Percentiles rank a stretch among this genome's conserved stretches.
These are phyloP conservation scores for Anas bahamensis DNA, from an alignment of 2,797 vertebrate genomes.

Conservation along the genomic window DNA sequence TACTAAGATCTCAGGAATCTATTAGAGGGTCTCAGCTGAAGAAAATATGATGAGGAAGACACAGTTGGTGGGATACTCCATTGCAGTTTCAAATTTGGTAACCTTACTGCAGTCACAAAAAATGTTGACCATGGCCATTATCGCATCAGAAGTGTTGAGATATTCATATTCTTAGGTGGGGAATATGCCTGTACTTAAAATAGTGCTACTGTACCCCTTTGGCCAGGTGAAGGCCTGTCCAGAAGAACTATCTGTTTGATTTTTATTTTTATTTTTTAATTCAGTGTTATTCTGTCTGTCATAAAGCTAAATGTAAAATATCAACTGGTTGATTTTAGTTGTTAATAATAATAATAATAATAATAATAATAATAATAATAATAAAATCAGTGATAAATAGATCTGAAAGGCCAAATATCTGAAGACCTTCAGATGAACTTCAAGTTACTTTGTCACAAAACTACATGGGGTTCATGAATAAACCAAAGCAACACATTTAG, in stretches of 20 bases:
- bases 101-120: not conserved
- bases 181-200: not conserved
- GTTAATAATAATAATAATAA: not conserved
- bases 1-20: not conserved
- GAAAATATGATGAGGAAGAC: not conserved
- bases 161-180: not conserved
- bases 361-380: not conserved
- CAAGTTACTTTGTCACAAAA: not conserved
- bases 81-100: not conserved
- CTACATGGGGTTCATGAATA: not conserved
- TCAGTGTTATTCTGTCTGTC: not conserved
- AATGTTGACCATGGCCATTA: not conserved
- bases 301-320: not conserved
- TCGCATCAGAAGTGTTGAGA: not conserved
- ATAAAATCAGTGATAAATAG: not conserved
- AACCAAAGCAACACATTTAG: not conserved
- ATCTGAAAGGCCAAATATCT: not conserved
- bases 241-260: not conserved
- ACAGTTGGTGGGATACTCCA: fast-evolving
- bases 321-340: not conserved
- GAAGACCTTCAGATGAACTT: slow-evolving; percentile 1
- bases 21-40: not conserved
- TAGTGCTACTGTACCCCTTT: not conserved
- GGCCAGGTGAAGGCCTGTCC: not conserved
- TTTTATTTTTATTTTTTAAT: not conserved